Evolutionary conservation across 2,888 invertebrate species (phyloP).

Genomic region (Acronicta leporina): DNA sequence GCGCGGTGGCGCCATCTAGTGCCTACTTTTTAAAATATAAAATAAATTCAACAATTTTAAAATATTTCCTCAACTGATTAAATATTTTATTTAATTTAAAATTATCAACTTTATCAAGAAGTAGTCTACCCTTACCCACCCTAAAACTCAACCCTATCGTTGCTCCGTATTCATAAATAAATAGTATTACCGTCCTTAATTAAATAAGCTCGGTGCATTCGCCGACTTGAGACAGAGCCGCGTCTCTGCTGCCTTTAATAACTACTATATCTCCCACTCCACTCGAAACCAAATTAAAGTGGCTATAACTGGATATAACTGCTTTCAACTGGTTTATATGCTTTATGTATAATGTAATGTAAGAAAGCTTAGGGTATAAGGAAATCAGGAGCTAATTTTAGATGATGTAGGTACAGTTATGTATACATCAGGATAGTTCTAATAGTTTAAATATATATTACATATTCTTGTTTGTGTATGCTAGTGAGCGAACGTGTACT

Average conservation of each 20-base stretch:
- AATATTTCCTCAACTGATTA: too few species aligned
- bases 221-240: not conserved
- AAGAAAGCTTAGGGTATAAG: too few species aligned
- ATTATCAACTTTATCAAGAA: not conserved
- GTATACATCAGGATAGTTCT: too few species aligned
- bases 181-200: conserved; percentile 3
- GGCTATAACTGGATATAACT: conserved; percentile 10
- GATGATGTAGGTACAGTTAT: too few species aligned
- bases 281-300: conserved; percentile 15
- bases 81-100: too few species aligned
- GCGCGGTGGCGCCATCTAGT: too few species aligned
- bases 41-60: too few species aligned
- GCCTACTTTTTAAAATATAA: too few species aligned
- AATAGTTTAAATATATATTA: too few species aligned
- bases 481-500: too few species aligned
- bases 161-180: conserved; percentile 7
- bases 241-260: conserved; percentile 1
- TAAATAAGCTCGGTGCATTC: conserved; percentile 4
- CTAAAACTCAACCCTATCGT: not conserved
- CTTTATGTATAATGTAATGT: not conserved
- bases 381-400: too few species aligned
- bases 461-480: too few species aligned
- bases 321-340: not conserved
- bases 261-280: conserved; percentile 12
- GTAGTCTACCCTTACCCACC: not conserved